A percentile compares a stretch with the other conserved stretches of the same genome.
Conservation (phyloP, 2,113 vertebrate genomes). For the Sphaerodactylus townsendi region DNA sequence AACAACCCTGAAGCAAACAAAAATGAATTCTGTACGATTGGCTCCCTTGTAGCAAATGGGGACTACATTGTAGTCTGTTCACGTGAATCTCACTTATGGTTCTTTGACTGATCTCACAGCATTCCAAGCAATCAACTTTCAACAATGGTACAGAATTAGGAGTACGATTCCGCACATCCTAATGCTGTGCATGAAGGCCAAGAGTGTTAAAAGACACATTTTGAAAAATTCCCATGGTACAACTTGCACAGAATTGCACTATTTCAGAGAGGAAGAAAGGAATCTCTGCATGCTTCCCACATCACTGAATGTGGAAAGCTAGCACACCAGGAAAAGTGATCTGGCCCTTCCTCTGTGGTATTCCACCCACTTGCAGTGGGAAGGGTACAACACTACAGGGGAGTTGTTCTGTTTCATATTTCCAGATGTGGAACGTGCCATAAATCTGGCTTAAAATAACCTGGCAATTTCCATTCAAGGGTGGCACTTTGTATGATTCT, state of each 20-base stretch:
- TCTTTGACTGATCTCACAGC: not conserved
- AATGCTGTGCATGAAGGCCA: too few relatives aligned
- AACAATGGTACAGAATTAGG: too few relatives aligned
- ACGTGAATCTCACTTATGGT: not conserved
- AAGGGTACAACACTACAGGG: not conserved
- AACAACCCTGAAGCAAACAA: too few relatives aligned
- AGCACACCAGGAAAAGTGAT: not conserved
- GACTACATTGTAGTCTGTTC: not conserved
- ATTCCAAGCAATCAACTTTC: not conserved
- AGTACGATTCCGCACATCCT: not conserved
- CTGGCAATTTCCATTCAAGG: not conserved
- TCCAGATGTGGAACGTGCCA: not conserved
- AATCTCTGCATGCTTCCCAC: not conserved
- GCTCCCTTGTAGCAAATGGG: not conserved
- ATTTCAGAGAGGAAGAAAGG: not conserved
- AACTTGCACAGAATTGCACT: not conserved
- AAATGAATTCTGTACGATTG: not conserved
- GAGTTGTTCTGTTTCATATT: not conserved
- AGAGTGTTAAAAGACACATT: not conserved
- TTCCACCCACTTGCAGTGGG: not conserved
- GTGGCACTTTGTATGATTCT: not conserved
- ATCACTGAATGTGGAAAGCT: not conserved
- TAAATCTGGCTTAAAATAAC: too few relatives aligned
- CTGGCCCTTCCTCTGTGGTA: not conserved
- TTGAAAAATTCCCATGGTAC: not conserved